Evolutionary conservation across 2,113 vertebrate species (phyloP).

Genomic region (Narcine bancroftii): DNA sequence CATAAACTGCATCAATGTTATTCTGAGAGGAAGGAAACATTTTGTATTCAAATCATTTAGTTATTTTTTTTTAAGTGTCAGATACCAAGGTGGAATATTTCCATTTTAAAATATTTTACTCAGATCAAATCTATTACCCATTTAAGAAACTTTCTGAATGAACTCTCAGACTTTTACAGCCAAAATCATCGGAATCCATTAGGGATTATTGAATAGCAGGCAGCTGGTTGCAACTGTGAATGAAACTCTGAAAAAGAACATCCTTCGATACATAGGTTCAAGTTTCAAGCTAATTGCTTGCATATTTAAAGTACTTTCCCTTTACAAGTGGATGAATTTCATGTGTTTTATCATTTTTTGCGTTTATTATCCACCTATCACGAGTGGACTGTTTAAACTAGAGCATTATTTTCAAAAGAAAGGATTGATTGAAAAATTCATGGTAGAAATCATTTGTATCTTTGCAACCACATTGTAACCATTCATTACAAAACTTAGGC

Average conservation of each 20-base stretch:
- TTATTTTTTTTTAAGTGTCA: background rate
- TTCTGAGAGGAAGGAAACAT: slow-evolving; percentile 48
- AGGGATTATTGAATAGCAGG: background rate
- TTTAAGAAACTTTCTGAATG: background rate
- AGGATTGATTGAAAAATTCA: background rate
- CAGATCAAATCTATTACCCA: background rate
- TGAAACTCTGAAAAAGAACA: background rate
- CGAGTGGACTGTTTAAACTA: background rate
- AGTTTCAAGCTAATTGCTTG: background rate
- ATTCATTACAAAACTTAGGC: background rate
- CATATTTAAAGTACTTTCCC: background rate
- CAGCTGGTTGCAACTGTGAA: background rate
- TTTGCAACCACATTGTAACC: background rate
- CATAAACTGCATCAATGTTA: slow-evolving; percentile 49
- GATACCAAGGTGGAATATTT: background rate
- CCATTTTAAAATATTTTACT: background rate
- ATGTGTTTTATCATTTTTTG: background rate
- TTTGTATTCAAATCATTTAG: background rate
- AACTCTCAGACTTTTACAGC: background rate
- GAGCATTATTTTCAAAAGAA: background rate
- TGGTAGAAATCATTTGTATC: background rate
- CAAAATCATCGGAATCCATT: background rate
- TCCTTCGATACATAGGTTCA: background rate
- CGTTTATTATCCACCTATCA: background rate
- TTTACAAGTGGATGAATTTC: background rate